Evolutionary conservation across 2,113 vertebrate species (phyloP).

Genomic region (Andinoacara biseriatus): DNA sequence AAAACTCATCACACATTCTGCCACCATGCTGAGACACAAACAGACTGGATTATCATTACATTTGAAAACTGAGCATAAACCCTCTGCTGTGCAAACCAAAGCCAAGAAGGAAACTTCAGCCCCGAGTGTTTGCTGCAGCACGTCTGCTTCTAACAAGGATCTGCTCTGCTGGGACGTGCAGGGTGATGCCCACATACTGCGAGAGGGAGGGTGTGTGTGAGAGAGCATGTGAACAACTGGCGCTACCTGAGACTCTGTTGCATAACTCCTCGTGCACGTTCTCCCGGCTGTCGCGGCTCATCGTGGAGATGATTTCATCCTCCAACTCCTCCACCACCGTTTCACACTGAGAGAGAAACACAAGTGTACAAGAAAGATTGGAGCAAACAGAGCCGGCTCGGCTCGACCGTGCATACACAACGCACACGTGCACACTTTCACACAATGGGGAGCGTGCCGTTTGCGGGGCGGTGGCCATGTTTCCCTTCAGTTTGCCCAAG

Average conservation of each 20-base stretch:
- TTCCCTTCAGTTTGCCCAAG: conserved; percentile 12
- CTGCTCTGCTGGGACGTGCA: too few species aligned
- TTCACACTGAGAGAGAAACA: conserved; percentile 82
- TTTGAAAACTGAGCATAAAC: background rate
- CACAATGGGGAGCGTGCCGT: conserved; percentile 2
- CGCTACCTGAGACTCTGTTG: conserved; percentile 88
- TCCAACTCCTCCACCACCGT: conserved; percentile 87
- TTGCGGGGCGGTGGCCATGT: conserved; percentile 7
- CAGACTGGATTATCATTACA: background rate
- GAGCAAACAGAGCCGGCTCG: background rate
- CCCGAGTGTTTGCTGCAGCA: too few species aligned
- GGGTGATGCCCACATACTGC: background rate
- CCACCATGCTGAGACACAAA: background rate
- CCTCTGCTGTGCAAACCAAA: background rate
- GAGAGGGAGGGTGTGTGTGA: too few species aligned
- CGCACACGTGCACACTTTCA: background rate
- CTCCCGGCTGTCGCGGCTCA: conserved; percentile 76
- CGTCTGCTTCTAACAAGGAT: background rate
- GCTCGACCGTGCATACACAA: background rate
- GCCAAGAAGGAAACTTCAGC: background rate
- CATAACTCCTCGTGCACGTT: conserved; percentile 86
- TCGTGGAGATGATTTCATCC: conserved; percentile 87
- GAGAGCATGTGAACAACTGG: background rate
- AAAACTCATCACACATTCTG: background rate
- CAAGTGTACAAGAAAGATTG: background rate